Percentiles rank a stretch among this genome's conserved stretches.
Evolutionary conservation across 1,140 invertebrate genomes (phyloP).

Genomic region (Caenorhabditis latens): DNA sequence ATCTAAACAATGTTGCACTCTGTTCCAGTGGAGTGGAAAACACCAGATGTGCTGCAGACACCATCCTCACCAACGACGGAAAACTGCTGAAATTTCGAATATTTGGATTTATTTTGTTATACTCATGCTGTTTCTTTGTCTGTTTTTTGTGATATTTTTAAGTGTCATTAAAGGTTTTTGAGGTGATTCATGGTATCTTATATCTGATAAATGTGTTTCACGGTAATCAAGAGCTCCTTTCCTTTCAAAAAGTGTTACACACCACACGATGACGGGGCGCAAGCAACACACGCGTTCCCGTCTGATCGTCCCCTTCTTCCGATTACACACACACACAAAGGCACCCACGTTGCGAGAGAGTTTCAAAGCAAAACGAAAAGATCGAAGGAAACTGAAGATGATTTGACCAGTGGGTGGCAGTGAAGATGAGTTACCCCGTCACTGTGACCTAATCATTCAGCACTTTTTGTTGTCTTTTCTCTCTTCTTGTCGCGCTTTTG

Average conservation of each 20-base stretch:
- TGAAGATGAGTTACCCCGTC: conserved; percentile 21
- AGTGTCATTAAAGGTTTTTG: conserved; percentile 15
- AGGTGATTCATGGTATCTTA: not conserved
- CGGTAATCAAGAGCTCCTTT: not conserved
- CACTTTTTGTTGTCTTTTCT: not conserved
- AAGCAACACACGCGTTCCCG: not conserved
- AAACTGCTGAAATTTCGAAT: not conserved
- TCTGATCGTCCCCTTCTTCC: not conserved
- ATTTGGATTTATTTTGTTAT: conserved; percentile 28
- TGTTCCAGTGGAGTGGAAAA: conserved; percentile 23
- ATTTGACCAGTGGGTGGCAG: conserved; percentile 49
- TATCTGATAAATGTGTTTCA: too few relatives aligned
- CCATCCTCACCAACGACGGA: not conserved
- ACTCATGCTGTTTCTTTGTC: conserved; percentile 33
- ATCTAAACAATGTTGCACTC: conserved; percentile 5
- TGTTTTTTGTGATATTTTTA: conserved; percentile 39
- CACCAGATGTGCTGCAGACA: conserved; percentile 24
- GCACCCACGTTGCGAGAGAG: conserved; percentile 29
- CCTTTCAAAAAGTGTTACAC: not conserved
- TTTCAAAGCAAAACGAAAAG: not conserved
- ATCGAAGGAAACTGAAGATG: conserved; percentile 22
- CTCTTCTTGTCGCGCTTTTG: not conserved
- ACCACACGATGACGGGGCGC: conserved; percentile 12
- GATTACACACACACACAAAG: conserved; percentile 47
- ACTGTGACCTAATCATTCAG: conserved; percentile 11